Conservation (phyloP, 2,888 invertebrate genomes). For the Tridacna gigas region DNA sequence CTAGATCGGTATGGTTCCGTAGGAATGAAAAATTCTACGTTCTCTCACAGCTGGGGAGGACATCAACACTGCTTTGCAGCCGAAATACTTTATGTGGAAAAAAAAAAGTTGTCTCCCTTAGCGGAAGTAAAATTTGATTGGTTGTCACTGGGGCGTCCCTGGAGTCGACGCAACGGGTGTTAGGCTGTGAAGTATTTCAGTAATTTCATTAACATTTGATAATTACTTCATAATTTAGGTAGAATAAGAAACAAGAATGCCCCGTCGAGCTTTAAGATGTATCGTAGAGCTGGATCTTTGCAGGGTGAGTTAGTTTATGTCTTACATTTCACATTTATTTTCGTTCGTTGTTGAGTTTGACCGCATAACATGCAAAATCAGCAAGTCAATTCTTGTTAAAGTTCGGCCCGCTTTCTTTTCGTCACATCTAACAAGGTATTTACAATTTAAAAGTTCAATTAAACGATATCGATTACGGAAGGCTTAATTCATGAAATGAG, state of each 20-base stretch:
- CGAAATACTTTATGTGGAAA: neutral
- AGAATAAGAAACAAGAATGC: constrained; percentile 64
- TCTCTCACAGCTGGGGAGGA: too few relatives aligned
- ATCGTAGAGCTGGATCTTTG: constrained; percentile 76
- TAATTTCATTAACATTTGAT: constrained; percentile 8
- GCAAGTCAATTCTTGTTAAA: constrained; percentile 15
- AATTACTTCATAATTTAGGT: neutral
- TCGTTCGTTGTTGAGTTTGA: neutral
- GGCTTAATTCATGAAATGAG: neutral
- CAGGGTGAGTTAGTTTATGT: constrained; percentile 67
- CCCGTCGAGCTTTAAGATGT: constrained; percentile 77
- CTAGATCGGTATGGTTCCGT: too few relatives aligned
- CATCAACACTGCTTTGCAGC: too few relatives aligned
- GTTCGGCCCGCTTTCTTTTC: neutral
- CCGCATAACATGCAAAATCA: neutral
- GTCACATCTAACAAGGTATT: neutral
- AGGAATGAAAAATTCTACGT: too few relatives aligned
- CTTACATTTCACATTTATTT: neutral
- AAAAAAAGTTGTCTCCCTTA: constrained; percentile 8
- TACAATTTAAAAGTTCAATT: neutral
- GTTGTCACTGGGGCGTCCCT: constrained; percentile 60
- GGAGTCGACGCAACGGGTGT: constrained; percentile 60
- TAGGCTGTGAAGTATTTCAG: neutral
- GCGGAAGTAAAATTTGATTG: constrained; percentile 50
- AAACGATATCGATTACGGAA: neutral